phyloP scores from a whole-genome alignment of 2,888 invertebrate species.

The Buathra laborator region DNA sequence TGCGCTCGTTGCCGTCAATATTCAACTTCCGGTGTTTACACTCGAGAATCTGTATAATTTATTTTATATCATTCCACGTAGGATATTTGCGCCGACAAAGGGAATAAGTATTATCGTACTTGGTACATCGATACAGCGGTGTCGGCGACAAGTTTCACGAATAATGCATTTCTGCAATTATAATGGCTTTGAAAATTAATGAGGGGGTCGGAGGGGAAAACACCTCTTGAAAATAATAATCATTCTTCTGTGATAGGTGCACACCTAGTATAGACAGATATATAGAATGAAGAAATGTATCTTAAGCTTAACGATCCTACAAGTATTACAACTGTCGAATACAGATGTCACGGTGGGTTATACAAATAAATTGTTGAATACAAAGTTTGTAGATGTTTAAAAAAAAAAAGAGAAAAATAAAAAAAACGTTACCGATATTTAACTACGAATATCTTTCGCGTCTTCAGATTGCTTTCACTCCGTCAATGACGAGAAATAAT shows the following conservation, averaged over 20 bases:
- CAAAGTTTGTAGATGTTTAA: conserved; percentile 43
- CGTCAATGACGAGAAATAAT: background rate
- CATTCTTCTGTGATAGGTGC: conserved; percentile 20
- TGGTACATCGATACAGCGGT: conserved; percentile 12
- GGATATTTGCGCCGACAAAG: conserved; percentile 3
- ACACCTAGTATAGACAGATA: conserved; percentile 37
- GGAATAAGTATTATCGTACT: conserved; percentile 49
- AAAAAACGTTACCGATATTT: conserved; percentile 44
- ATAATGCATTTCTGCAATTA: background rate
- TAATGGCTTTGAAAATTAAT: background rate
- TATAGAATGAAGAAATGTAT: conserved; percentile 41
- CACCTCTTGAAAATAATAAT: conserved; percentile 26
- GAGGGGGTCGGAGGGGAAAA: background rate
- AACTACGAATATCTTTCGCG: conserved; percentile 29
- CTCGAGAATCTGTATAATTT: conserved; percentile 12
- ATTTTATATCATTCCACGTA: conserved; percentile 46
- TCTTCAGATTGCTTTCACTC: conserved; percentile 9
- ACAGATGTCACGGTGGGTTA: conserved; percentile 3
- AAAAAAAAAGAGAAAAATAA: conserved; percentile 24
- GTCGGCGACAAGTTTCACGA: background rate
- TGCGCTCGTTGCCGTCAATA: conserved; percentile 39
- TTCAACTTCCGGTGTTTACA: conserved; percentile 1
- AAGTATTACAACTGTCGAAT: conserved; percentile 51
- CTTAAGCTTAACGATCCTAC: conserved; percentile 49
- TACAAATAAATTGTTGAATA: conserved; percentile 36